Base-by-base conservation (phyloP, 2,888 invertebrate genomes). In the Heliconius charithonia region DNA sequence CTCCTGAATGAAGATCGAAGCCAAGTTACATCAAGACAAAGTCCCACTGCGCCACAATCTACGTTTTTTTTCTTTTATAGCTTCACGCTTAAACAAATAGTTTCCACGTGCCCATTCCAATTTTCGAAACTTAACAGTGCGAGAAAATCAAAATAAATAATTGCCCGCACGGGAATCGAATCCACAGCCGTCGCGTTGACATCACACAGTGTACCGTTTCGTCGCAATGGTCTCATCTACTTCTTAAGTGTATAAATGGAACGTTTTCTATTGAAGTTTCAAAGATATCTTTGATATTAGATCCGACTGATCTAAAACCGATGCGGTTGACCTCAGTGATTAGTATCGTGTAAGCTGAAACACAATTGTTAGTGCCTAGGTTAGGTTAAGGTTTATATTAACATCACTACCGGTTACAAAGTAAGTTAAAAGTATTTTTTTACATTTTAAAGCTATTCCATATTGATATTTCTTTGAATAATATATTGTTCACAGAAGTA, bases 261-360 rank as follows among this genome's bases (percentile, higher is more conserved):
- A 13, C 67, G 16, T 69, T 72, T 72, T 59, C 22, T 29, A n/a
- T 56, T 27, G 0, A 72, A 32, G 29, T 16, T 59, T 56, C 16
- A 72, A 56, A 56, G 71, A 51, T 32, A 72, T 27, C 69, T 45
- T 59, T 70, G 76, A 70, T 70, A 76, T 27, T 4, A 6, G 62
- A 76, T 13, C 69, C n/a, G 41, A 4, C 29, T 76, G 76, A 76
- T 70, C 76, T 70, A 27, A 65, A n/a, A 32, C 45, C 71, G 12
- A 45, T 76, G 76, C 45, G 71, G 76, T 76, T 70, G 71, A 63
- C 71, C 76, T 70, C 63, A 45, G 76, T 76, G 51, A 71, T 76
- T 76, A 70, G 69, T 76, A 76, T 51, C 76, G 76, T 70, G 76
- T 71, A 63, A 63, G 51, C 63, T 59, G 71, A 63, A 71, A 13